Percentiles rank a stretch among this genome's conserved stretches.
Evolutionary conservation across 2,888 invertebrate genomes (phyloP).

Genomic region (Nyleta sp.): DNA sequence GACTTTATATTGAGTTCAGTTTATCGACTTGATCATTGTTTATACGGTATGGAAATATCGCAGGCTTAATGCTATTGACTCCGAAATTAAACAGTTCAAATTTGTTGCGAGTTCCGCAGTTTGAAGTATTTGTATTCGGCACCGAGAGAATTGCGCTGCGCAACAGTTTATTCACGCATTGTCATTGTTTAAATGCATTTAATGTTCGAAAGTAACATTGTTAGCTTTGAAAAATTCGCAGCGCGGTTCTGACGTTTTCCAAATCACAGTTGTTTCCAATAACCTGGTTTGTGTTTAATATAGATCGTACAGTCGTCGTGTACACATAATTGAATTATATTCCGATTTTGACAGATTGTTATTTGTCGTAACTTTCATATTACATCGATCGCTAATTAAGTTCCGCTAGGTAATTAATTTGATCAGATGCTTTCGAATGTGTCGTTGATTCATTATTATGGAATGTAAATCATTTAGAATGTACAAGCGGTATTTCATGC

Average conservation of each 20-base stretch:
- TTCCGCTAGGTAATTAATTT: slow-evolving; percentile 8
- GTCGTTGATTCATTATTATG: slow-evolving; percentile 1
- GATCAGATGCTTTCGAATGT: slow-evolving; percentile 1
- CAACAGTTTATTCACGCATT: slow-evolving; percentile 16
- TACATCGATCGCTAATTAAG: slow-evolving; percentile 12
- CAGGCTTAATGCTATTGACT: slow-evolving; percentile 27
- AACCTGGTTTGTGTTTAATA: neutral
- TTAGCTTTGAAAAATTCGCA: neutral
- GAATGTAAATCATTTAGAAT: slow-evolving; percentile 12
- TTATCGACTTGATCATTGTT: slow-evolving; percentile 51
- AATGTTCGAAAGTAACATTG: slow-evolving; percentile 22
- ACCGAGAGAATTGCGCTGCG: slow-evolving; percentile 3
- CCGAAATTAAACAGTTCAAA: slow-evolving; percentile 41
- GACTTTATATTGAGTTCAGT: slow-evolving; percentile 55
- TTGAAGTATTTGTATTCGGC: slow-evolving; percentile 30
- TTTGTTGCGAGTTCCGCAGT: slow-evolving; percentile 34
- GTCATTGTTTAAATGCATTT: slow-evolving; percentile 16
- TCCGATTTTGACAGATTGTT: slow-evolving; percentile 6
- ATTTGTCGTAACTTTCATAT: slow-evolving; percentile 10
- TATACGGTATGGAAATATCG: slow-evolving; percentile 37
- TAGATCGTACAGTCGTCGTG: neutral
- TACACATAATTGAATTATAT: slow-evolving; percentile 2
- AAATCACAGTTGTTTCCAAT: slow-evolving; percentile 8
- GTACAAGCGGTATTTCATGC: neutral
- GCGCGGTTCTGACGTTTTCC: neutral